A percentile compares a stretch with the other conserved stretches of the same genome.
Conservation (phyloP, 2,113 vertebrate species). For the Lepus timidus region DNA sequence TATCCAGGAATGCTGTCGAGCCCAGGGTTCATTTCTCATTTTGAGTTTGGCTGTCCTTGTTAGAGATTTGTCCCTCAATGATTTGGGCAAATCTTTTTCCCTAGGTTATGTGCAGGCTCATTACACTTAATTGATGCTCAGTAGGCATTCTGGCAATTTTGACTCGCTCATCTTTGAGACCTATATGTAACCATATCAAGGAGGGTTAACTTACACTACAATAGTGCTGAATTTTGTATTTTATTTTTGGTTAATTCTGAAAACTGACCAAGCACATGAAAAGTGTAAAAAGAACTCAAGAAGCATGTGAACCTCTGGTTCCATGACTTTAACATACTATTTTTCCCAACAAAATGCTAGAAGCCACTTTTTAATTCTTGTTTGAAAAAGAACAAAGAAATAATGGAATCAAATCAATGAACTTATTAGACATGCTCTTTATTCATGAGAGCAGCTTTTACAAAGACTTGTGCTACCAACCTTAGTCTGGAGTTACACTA, state of each 20-base stretch:
- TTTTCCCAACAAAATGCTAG: neutral
- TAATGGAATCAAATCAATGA: constrained; percentile 4
- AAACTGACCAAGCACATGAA: neutral
- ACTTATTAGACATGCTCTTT: neutral
- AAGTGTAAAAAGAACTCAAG: neutral
- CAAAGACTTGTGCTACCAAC: neutral
- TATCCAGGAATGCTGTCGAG: neutral
- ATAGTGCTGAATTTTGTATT: neutral
- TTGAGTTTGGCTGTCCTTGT: neutral
- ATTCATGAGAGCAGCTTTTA: neutral
- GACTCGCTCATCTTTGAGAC: neutral
- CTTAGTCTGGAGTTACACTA: neutral
- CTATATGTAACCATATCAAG: neutral
- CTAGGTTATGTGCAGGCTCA: neutral
- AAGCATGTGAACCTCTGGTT: neutral
- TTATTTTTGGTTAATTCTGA: neutral
- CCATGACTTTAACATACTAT: neutral
- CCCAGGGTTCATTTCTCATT: neutral
- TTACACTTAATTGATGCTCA: constrained; percentile 3
- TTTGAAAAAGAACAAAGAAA: constrained; percentile 39
- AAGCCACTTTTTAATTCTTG: constrained; percentile 42
- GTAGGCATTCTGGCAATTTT: neutral
- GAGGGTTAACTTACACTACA: neutral
- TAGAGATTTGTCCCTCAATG: neutral
- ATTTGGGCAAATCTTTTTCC: neutral